Evolutionary conservation across 2,113 vertebrate genomes (phyloP).

Genomic region (Gadus macrocephalus): DNA sequence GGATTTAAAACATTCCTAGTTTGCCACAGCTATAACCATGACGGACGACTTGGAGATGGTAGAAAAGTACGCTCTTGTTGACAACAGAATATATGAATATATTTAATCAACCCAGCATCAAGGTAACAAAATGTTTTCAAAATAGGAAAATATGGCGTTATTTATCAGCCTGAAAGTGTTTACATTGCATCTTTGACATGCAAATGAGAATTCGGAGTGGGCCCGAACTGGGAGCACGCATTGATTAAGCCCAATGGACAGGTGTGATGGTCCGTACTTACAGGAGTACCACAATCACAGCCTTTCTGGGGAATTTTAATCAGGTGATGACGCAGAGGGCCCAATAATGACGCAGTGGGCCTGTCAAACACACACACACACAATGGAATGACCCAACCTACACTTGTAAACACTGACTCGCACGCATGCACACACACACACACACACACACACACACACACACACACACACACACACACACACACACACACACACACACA

Average conservation of each 20-base stretch:
- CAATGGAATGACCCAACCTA: background rate
- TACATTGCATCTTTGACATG: slow-evolving; percentile 21
- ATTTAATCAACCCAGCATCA: background rate
- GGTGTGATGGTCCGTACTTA: slow-evolving; percentile 31
- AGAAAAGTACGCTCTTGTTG: background rate
- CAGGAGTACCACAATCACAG: slow-evolving; percentile 10
- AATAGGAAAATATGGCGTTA: slow-evolving; percentile 1
- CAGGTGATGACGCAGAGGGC: slow-evolving; percentile 15
- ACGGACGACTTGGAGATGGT: slow-evolving; percentile 4
- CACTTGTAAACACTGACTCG: background rate
- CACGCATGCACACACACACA: background rate
- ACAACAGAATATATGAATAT: background rate
- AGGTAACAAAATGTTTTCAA: background rate
- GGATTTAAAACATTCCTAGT: slow-evolving; percentile 8
- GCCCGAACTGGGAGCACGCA: slow-evolving; percentile 22
- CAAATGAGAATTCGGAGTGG: slow-evolving; percentile 22
- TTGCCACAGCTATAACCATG: slow-evolving; percentile 1
- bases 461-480: background rate
- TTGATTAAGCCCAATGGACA: slow-evolving; percentile 27
- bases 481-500: background rate
- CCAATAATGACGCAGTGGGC: background rate
- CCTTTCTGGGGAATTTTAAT: slow-evolving; percentile 35
- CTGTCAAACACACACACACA: background rate
- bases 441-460: background rate
- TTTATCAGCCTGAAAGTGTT: slow-evolving; percentile 13